Percentiles rank a stretch among this genome's conserved stretches.
Conservation (phyloP, 1,140 invertebrate species). For the Onthophagus taurus region DNA sequence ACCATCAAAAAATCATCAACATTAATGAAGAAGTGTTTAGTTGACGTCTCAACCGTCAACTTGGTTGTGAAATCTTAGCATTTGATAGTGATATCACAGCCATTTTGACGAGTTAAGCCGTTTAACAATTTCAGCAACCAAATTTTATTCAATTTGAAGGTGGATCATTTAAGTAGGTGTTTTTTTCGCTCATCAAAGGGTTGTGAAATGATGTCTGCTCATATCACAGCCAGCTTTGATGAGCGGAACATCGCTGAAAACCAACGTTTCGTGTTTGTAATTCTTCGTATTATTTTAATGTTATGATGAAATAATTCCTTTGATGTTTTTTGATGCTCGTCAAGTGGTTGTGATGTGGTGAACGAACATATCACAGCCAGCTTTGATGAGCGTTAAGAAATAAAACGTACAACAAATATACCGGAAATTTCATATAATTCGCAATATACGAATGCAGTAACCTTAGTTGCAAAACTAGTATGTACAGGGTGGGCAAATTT, state of each 20-base stretch:
- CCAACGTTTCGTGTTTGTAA: too few relatives aligned
- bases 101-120: slow-evolving; percentile 73
- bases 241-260: slow-evolving; percentile 45
- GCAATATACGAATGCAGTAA: too few relatives aligned
- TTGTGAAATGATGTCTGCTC: slow-evolving; percentile 65
- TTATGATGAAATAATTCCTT: not conserved
- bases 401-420: too few relatives aligned
- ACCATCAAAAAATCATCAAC: not conserved
- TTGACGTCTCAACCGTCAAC: slow-evolving; percentile 55
- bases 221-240: slow-evolving; percentile 93
- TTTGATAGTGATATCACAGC: slow-evolving; percentile 72
- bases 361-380: slow-evolving; percentile 78
- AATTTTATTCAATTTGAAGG: not conserved
- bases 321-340: slow-evolving; percentile 43
- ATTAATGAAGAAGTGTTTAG: not conserved
- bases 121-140: slow-evolving; percentile 14
- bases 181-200: slow-evolving; percentile 59
- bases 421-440: too few relatives aligned
- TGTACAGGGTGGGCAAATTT: too few relatives aligned
- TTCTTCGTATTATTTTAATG: slow-evolving; percentile 4
- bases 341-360: slow-evolving; percentile 72
- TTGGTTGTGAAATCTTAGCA: slow-evolving; percentile 68
- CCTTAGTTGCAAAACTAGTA: too few relatives aligned
- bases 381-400: slow-evolving; percentile 70
- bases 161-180: slow-evolving; percentile 8